Percentiles rank a stretch among this genome's conserved stretches.
phyloP scores from a whole-genome alignment of 2,113 vertebrate species.

The Hippocampus zosterae region DNA sequence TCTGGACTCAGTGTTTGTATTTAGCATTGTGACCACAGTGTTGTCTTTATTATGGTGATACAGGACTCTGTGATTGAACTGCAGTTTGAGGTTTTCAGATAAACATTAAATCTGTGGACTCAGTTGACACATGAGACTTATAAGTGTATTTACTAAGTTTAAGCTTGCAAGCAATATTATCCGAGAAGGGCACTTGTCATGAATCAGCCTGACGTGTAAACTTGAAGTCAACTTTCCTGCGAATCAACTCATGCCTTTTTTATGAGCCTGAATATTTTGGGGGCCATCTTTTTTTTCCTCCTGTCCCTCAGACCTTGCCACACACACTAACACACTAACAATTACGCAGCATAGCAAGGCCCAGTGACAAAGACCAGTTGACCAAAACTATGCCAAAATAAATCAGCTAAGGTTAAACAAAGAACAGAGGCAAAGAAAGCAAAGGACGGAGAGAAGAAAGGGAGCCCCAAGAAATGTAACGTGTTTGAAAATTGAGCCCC shows the following conservation, averaged over 20 bases:
- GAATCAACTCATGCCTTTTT: not conserved
- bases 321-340: not conserved
- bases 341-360: constrained; percentile 12
- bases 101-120: not conserved
- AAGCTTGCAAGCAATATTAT: not conserved
- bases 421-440: constrained; percentile 25
- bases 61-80: not conserved
- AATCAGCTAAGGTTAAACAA: constrained; percentile 49
- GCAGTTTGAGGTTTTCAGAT: not conserved
- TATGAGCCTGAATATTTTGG: not conserved
- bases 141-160: not conserved
- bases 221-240: not conserved
- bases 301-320: not conserved
- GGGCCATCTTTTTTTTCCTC: constrained; percentile 3
- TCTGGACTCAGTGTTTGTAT: not conserved
- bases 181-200: not conserved
- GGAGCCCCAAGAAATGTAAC: constrained; percentile 33
- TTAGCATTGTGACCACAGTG: not conserved
- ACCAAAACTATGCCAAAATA: constrained; percentile 35
- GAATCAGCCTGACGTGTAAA: not conserved
- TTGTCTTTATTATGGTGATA: not conserved
- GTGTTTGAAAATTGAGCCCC: constrained; percentile 36
- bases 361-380: constrained; percentile 27
- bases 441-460: constrained; percentile 13
- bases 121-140: not conserved